These are phyloP conservation scores for Micrasema minimum DNA, from an alignment of 1,140 invertebrate species.

Conservation along the genomic window DNA sequence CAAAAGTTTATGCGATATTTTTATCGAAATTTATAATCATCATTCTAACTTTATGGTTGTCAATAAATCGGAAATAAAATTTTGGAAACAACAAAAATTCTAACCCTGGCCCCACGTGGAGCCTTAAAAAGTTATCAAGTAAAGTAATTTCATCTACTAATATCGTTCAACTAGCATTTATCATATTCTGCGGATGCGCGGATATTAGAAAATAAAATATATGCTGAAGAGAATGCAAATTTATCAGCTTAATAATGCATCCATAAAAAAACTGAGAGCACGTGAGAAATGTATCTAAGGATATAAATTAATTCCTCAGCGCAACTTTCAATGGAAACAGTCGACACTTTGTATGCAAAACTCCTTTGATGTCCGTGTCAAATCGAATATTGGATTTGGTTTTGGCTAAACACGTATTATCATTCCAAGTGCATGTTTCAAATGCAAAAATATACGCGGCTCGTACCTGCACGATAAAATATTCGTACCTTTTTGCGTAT, in stretches of 20 bases:
- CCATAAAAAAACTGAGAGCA: conserved; percentile 18
- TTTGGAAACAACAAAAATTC: too few relatives aligned
- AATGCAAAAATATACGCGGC: conserved; percentile 29
- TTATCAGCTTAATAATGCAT: conserved; percentile 10
- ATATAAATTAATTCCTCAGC: conserved; percentile 3
- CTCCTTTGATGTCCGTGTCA: conserved; percentile 47
- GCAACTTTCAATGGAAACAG: conserved; percentile 36
- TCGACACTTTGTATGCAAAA: conserved; percentile 46
- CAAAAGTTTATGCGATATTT: too few relatives aligned
- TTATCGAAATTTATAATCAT: too few relatives aligned
- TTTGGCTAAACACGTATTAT: conserved; percentile 49
- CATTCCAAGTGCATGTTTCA: conserved; percentile 46
- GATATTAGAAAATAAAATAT: too few relatives aligned
- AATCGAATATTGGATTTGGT: conserved; percentile 51
- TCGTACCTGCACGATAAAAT: conserved; percentile 28
- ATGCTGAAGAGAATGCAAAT: neutral
- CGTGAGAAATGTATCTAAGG: conserved; percentile 28
- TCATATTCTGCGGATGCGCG: too few relatives aligned
- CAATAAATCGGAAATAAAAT: too few relatives aligned
- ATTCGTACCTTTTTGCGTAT: conserved; percentile 24
- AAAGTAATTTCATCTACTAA: too few relatives aligned
- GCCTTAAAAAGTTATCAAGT: too few relatives aligned
- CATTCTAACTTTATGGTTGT: too few relatives aligned
- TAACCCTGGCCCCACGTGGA: too few relatives aligned
- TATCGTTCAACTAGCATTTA: too few relatives aligned